phyloP scores from a whole-genome alignment of 2,113 vertebrate species.

The Prionailurus viverrinus region DNA sequence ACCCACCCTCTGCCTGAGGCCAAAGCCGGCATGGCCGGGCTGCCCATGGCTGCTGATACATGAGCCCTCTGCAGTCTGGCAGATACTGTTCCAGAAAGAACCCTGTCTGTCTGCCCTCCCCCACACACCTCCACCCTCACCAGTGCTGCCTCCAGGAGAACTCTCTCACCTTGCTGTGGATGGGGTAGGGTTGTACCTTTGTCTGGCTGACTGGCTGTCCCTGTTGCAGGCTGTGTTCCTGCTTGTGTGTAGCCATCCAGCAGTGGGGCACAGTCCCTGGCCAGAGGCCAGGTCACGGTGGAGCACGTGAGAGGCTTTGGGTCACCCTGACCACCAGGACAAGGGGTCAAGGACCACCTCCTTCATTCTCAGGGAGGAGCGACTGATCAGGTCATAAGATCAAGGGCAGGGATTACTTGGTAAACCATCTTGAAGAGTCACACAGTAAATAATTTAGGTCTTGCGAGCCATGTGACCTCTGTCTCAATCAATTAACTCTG shows the following conservation, averaged over 20 bases:
- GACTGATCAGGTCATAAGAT: not conserved
- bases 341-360: not conserved
- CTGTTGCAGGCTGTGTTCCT: no score
- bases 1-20: not conserved
- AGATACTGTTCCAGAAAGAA: not conserved
- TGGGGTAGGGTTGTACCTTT: not conserved
- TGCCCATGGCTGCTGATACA: not conserved
- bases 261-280: rapidly evolving
- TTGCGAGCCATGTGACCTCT: no score
- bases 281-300: not conserved
- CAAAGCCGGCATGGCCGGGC: not conserved
- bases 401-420: not conserved
- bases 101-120: not conserved
- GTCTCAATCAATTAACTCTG: not conserved
- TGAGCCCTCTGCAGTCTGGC: not conserved
- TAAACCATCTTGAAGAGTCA: not conserved
- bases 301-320: not conserved
- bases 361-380: not conserved
- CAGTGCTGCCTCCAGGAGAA: not conserved
- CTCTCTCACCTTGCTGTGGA: not conserved
- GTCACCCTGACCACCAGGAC: not conserved
- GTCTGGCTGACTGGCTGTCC: no score
- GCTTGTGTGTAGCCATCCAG: not conserved
- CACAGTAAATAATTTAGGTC: not conserved
- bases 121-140: not conserved